Evolutionary conservation across 2,113 vertebrate genomes (phyloP), one percentile per base, ranked within the genome.

Genomic region (Nicator chloris): DNA sequence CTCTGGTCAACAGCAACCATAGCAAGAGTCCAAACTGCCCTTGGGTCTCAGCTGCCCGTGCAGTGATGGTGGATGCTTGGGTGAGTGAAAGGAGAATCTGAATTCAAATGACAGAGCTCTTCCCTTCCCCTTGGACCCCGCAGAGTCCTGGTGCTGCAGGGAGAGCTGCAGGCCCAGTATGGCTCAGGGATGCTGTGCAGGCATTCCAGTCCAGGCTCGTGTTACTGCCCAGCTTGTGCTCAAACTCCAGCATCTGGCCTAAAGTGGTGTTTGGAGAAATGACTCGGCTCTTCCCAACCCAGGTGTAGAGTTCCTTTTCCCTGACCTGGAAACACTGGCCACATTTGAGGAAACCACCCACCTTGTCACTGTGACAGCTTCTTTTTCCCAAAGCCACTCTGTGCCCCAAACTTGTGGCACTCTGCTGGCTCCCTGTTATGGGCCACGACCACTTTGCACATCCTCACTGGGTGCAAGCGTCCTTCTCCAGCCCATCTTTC

Each of bases 21-120:
- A 69, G 31, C n/a, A 72, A 82, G 66, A 45, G 37, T 15, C 30
- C 57, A 45, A 82, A 80, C 26, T 2, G 1, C 23, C 70, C 35
- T 16, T 18, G 20, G n/a, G 50, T 61, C 70, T 69, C 70, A 69
- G 61, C 44, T 4, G 5, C 51, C n/a, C 0, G 0, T 2, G 4
- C 4, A 7, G 54, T 11, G 30, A n/a, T 13, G n/a, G 44, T 40
- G 60, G 56, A 47, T 51, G 18, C 44, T 39, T 1, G 2, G 18
- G 13, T 61, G 70, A 56, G 23, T 33, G 15, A 50, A 76, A 85
- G 31, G 22, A 79, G 35, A 68, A 75, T 11, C 21, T 0, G 0
- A 85, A 57, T 1, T 1, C 24, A 65, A 6, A 27, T 65, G 24
- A 17, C 70, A 87, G 78, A 90, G 27, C 21, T 75, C 10, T 31